Percentiles rank a stretch among this genome's conserved stretches.
Evolutionary conservation across 2,113 vertebrate genomes (phyloP).

Genomic region (Platichthys flesus): DNA sequence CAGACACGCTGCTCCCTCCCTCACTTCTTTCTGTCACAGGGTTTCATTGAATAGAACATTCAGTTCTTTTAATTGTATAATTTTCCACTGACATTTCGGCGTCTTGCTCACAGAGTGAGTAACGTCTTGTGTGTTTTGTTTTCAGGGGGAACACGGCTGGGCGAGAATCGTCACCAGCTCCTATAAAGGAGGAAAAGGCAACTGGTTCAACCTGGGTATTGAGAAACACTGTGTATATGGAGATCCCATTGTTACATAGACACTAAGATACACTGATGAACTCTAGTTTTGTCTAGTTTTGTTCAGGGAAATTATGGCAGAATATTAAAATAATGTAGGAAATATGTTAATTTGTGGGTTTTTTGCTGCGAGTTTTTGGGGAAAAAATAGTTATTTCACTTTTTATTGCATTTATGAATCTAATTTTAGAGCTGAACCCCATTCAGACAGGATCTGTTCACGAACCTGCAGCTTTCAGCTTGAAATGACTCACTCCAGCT

Average conservation of each 20-base stretch:
- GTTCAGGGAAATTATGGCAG: neutral
- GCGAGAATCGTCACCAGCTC: constrained; percentile 92
- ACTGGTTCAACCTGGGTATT: constrained; percentile 91
- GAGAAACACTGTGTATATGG: constrained; percentile 91
- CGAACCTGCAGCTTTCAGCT: no score
- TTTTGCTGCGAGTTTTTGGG: no score
- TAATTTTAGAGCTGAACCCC: no score
- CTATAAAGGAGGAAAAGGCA: constrained; percentile 89
- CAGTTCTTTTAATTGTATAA: no score
- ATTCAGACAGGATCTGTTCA: no score
- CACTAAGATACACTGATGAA: neutral
- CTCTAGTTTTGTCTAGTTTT: neutral
- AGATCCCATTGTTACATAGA: constrained; percentile 84
- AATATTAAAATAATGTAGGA: neutral
- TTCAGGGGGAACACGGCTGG: constrained; percentile 94
- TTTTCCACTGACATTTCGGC: no score
- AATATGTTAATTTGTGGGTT: neutral
- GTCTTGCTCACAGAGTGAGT: neutral
- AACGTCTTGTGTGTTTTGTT: constrained; percentile 17
- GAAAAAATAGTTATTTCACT: no score
- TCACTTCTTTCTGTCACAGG: neutral
- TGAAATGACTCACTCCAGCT: no score
- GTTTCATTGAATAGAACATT: no score
- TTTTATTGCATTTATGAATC: neutral
- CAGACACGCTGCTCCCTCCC: neutral